Evolutionary conservation across 1,140 invertebrate species (phyloP), one percentile per base, ranked within the genome.

Genomic region (Neodiprion virginianus): DNA sequence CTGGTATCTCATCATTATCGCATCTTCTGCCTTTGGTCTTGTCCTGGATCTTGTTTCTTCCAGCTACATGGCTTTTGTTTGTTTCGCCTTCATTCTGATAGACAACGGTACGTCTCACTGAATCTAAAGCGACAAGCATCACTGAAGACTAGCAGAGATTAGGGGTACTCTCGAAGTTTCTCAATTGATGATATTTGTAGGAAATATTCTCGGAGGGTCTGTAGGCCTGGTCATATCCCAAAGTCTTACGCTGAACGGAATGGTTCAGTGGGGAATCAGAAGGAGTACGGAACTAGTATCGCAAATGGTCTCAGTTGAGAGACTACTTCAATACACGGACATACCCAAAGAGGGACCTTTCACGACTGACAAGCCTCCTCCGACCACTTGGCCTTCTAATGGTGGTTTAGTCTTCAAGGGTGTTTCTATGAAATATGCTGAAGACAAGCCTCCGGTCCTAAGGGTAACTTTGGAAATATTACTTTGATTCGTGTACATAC

Each of bases 181-280:
- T 40, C 5, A 61, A 17, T 4, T 8, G 3, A 61, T 17, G 8
- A 40, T 17, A 61, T 14, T 61, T 77, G 10, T 49, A 89, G 88
- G 76, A 48, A 69, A 83, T 8, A 81, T 80, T 7, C 80, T 83
- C 68, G 90, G 91, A 5, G 93, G 92, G 9, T 88, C 91, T 67
- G 95, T 96, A 21, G 96, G 96, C 8, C 84, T 98, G 21, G 94
- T 94, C 0, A 93, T 98, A 72, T 95, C 95, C 0, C 96, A 97
- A 82, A 92, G 93, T 0, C 90, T 97, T 79, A 91, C 93, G 1
- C 83, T 98, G 67, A 94, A 93, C 7, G 94, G 95, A 0, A 93
- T 94, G 89, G 91, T 97, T 71, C 95, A 97, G 88, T 95, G 94
- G 91, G 95, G 94, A 7, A 92, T 97, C 73, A 89, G 93, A 72